Conservation (phyloP, 2,797 vertebrate genomes). For the Gila robusta region DNA sequence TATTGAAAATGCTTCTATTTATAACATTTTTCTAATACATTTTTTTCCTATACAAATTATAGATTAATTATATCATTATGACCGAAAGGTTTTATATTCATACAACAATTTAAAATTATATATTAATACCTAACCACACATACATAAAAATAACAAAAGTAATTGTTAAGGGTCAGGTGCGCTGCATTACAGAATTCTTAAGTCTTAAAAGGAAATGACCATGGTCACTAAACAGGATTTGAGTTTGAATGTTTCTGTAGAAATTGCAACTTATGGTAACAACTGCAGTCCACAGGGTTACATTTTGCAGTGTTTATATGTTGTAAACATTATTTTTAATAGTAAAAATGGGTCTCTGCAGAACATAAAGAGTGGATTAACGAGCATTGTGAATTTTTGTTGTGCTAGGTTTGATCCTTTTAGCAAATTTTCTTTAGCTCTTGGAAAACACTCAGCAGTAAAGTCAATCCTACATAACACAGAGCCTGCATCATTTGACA, state of each 20-base stretch:
- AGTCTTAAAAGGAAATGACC: neutral
- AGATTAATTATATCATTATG: neutral
- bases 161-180: neutral
- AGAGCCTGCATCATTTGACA: conserved; percentile 6
- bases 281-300: neutral
- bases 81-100: neutral
- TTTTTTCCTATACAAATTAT: neutral
- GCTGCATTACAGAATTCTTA: neutral
- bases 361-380: neutral
- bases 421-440: conserved; percentile 23
- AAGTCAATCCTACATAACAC: neutral
- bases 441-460: conserved; percentile 25
- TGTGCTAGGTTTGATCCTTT: neutral
- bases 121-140: neutral
- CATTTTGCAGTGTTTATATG: neutral
- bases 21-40: no score
- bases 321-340: neutral
- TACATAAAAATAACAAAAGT: neutral
- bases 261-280: neutral
- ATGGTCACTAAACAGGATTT: neutral
- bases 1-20: neutral
- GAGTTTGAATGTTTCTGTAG: neutral
- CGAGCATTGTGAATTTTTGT: neutral
- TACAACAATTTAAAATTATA: neutral
- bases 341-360: neutral